A percentile compares a stretch with the other conserved stretches of the same genome.
These are phyloP conservation scores for Ianthella basta DNA, from an alignment of 37 sponge, comb jelly and placozoan species.

Conservation along the genomic window DNA sequence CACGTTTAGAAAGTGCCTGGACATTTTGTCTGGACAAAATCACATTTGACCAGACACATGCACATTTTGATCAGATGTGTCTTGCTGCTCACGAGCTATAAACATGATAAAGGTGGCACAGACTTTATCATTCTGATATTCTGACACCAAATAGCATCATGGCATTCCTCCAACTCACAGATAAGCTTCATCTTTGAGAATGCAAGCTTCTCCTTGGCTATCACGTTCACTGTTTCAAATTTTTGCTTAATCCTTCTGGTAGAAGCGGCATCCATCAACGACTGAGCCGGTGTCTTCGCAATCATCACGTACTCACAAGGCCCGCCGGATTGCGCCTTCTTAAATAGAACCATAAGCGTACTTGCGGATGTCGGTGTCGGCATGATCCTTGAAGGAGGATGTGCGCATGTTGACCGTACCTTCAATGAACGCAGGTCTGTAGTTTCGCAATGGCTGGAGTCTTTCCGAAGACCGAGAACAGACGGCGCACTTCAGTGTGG, in stretches of 20 bases:
- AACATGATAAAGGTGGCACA: constrained; percentile 49
- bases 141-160: constrained; percentile 44
- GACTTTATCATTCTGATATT: constrained; percentile 40
- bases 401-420: constrained; percentile 35
- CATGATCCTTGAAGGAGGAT: constrained; percentile 47
- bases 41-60: too few species aligned
- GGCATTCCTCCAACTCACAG: constrained; percentile 53
- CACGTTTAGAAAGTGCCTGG: too few species aligned
- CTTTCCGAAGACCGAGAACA: constrained; percentile 36
- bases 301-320: background rate
- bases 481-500: constrained; percentile 47
- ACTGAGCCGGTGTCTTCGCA: background rate
- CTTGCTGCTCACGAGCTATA: constrained; percentile 20
- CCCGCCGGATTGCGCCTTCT: constrained; percentile 1
- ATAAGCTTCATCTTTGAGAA: constrained; percentile 49
- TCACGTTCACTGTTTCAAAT: constrained; percentile 51
- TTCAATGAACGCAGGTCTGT: constrained; percentile 47
- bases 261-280: constrained; percentile 27
- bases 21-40: too few species aligned
- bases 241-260: constrained; percentile 22
- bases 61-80: too few species aligned
- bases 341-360: constrained; percentile 34
- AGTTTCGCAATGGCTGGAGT: constrained; percentile 38
- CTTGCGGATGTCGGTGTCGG: constrained; percentile 34
- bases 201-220: constrained; percentile 40